These are phyloP conservation scores for Tromatobia lineatoria DNA, from an alignment of 2,888 invertebrate genomes.

Conservation along the genomic window DNA sequence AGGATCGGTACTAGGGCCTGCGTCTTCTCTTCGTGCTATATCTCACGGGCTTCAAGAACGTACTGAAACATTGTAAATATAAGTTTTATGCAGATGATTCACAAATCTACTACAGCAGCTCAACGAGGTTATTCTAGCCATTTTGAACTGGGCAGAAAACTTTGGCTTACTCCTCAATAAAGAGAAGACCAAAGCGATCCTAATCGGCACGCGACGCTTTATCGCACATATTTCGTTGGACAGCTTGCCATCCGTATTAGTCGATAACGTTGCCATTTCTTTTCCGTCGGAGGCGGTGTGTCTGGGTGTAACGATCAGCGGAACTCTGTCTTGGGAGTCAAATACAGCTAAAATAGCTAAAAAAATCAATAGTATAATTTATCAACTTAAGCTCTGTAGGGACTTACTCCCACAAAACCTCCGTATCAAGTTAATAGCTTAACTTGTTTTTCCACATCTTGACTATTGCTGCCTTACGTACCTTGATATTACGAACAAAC, in stretches of 20 bases:
- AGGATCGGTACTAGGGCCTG: constrained; percentile 54
- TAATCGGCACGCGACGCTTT: not conserved
- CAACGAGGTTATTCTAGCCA: no score
- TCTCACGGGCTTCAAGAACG: constrained; percentile 22
- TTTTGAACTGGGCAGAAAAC: no score
- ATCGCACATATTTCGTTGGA: not conserved
- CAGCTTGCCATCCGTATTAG: not conserved
- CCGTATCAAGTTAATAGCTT: not conserved
- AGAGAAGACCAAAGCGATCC: not conserved
- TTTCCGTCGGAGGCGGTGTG: not conserved
- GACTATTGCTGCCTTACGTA: constrained; percentile 50
- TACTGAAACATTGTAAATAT: constrained; percentile 17
- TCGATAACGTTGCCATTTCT: not conserved
- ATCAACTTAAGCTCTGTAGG: not conserved
- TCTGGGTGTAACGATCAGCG: not conserved
- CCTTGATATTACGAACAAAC: constrained; percentile 9
- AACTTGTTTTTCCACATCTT: constrained; percentile 28
- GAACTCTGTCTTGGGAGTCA: not conserved
- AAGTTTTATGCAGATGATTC: constrained; percentile 21
- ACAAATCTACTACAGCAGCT: not conserved
- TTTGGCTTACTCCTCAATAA: no score
- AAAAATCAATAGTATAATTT: not conserved
- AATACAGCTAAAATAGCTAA: not conserved
- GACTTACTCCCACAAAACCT: not conserved
- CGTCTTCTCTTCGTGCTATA: constrained; percentile 39